Conservation (phyloP, 2,797 vertebrate genomes). For the Oreochromis mossambicus region DNA sequence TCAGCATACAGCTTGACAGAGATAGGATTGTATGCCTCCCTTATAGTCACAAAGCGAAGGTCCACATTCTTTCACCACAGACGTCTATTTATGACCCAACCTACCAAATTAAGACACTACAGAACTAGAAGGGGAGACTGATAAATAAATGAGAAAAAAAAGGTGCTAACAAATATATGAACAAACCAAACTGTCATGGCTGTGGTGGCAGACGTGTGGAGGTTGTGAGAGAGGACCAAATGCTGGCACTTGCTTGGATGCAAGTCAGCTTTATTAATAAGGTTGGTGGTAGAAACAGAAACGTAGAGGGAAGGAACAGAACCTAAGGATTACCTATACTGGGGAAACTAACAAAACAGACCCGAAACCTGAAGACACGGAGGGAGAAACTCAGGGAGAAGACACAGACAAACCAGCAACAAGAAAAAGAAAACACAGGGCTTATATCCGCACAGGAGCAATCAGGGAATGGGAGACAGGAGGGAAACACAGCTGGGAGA, state of each 20-base stretch:
- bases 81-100: not conserved
- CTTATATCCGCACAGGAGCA: not conserved
- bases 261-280: not conserved
- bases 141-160: not conserved
- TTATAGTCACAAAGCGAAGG: not conserved
- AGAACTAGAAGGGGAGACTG: not conserved
- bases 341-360: not conserved
- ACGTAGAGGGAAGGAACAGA: rapidly evolving
- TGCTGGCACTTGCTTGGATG: not conserved
- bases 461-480: not conserved
- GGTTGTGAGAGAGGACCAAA: not conserved
- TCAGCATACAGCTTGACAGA: constrained; percentile 35
- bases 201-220: not conserved
- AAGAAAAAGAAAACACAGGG: too few relatives aligned
- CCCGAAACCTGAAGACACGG: not conserved
- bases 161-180: not conserved
- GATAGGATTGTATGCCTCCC: not conserved
- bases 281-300: not conserved
- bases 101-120: not conserved
- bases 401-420: too few relatives aligned
- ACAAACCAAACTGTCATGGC: not conserved
- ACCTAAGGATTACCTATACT: not conserved
- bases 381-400: not conserved
- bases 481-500: not conserved
- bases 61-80: not conserved